Base-by-base conservation (phyloP, 1,140 invertebrate genomes). In the Samia ricini region DNA sequence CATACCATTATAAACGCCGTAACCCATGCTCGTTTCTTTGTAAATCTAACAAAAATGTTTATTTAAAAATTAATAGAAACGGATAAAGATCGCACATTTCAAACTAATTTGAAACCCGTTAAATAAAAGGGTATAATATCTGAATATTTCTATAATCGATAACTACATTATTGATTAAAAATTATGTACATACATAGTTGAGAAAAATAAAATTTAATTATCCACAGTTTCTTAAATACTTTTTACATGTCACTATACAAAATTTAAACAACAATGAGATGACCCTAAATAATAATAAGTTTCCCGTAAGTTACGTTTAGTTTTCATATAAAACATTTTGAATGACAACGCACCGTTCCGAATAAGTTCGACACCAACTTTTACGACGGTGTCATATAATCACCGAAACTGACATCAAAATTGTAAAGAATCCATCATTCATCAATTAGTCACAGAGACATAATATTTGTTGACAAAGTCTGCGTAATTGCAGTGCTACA, bases 341-440 rank as follows among this genome's bases (percentile, higher is more conserved):
- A 85, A 83, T 83, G 81, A 79, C 80, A 80, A 77, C 77, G 79
- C 78, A 77, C 63, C 73, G 75, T 71, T 70, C 75, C 79, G 71
- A 87, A 87, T 81, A 72, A 76, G 72, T 77, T 84, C 75, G 74
- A 80, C 80, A 81, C 76, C 76, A 76, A 80, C 68, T 86, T 80
- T 89, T 89, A 89, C 72, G 83, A 79, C 66, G 65, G 84, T n/a
- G n/a, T 66, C 80, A 85, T 89, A 89, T 88, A 88, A 88, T 80
- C 71, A 80, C 73, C 82, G 72, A 80, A 83, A 82, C 74, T 81
- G 74, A 77, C 79, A 83, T 89, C 84, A 81, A 84, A 68, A 78
- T 84, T 89, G 77, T 81, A 90, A 90, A 77, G 83, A 84, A 84
- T 81, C 81, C 83, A 89, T 90, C 86, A 89, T 88, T 90, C 88